These are phyloP conservation scores for Pachymerium ferrugineum DNA, from an alignment of 2,888 invertebrate species.

Conservation along the genomic window DNA sequence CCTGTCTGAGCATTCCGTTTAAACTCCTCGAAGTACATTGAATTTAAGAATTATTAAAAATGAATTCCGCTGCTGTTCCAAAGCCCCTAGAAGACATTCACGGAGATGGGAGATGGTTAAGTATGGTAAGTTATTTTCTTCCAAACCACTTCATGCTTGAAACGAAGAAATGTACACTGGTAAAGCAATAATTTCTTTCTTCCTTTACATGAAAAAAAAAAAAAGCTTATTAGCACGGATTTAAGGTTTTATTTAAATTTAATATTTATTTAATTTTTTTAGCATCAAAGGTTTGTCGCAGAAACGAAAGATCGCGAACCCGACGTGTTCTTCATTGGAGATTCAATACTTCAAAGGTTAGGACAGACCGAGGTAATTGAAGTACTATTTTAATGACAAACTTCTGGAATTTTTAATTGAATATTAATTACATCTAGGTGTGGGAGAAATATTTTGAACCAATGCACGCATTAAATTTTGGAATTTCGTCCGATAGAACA, in stretches of 20 bases:
- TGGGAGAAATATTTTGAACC: constrained; percentile 90
- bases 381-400: too few relatives aligned
- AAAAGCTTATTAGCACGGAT: too few relatives aligned
- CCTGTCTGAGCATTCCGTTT: too few relatives aligned
- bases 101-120: constrained; percentile 81
- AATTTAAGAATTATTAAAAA: neutral
- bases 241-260: too few relatives aligned
- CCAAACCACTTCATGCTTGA: neutral
- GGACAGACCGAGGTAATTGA: constrained; percentile 64
- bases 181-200: too few relatives aligned
- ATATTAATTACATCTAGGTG: too few relatives aligned
- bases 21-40: too few relatives aligned
- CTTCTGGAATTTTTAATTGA: too few relatives aligned
- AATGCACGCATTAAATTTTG: constrained; percentile 84
- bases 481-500: constrained; percentile 79
- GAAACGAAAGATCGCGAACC: constrained; percentile 86
- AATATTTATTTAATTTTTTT: too few relatives aligned
- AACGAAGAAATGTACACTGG: too few relatives aligned
- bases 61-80: constrained; percentile 48
- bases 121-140: constrained; percentile 56
- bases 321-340: constrained; percentile 85
- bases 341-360: constrained; percentile 75
- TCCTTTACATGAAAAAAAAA: too few relatives aligned
- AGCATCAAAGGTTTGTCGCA: constrained; percentile 79
- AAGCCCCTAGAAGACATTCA: constrained; percentile 67